phyloP scores from a whole-genome alignment of 2,888 invertebrate genomes.

The Melinaea marsaeus region DNA sequence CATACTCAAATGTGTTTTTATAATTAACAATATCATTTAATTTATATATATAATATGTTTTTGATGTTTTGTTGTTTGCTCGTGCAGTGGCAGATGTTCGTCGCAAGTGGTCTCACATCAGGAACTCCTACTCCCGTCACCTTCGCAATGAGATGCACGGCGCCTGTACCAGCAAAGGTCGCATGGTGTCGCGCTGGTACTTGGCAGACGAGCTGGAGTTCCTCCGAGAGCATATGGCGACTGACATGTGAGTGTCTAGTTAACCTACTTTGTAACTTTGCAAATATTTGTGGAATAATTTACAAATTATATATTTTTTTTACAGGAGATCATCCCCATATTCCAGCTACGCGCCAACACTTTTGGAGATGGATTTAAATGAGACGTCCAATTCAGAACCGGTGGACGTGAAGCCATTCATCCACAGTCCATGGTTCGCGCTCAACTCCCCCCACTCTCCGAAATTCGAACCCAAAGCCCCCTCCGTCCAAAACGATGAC shows the following conservation, averaged over 20 bases:
- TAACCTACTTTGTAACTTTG: background rate
- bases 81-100: constrained; percentile 63
- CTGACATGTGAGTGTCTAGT: constrained; percentile 57
- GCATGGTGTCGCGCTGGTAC: constrained; percentile 67
- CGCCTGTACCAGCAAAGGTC: constrained; percentile 67
- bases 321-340: constrained; percentile 48
- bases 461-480: constrained; percentile 25
- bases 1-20: too few species aligned
- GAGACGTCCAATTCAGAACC: constrained; percentile 29
- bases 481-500: constrained; percentile 39
- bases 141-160: constrained; percentile 71
- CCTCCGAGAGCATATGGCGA: constrained; percentile 71
- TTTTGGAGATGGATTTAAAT: constrained; percentile 41
- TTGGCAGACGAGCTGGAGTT: constrained; percentile 70
- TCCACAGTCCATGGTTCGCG: constrained; percentile 41
- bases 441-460: constrained; percentile 21
- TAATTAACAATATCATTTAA: too few species aligned
- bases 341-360: constrained; percentile 43
- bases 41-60: too few species aligned
- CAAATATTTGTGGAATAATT: too few species aligned
- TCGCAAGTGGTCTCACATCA: constrained; percentile 71
- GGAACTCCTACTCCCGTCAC: constrained; percentile 73
- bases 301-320: background rate
- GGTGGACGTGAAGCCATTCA: constrained; percentile 42
- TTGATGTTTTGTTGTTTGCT: too few species aligned